Evolutionary conservation across 2,888 invertebrate species (phyloP).

Genomic region (Deroplatys truncata): DNA sequence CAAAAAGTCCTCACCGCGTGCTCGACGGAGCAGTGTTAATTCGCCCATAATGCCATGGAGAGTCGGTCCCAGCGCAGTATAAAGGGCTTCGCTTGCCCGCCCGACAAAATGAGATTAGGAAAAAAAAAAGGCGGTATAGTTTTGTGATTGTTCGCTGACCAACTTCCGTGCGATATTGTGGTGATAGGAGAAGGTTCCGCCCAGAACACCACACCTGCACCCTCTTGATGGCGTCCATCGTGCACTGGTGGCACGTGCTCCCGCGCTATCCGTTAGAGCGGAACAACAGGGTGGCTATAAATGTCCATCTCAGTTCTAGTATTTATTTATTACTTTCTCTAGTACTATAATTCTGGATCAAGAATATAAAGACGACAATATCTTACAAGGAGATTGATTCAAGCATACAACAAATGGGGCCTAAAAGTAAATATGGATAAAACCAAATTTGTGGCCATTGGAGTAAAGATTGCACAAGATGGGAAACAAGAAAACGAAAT

Average conservation of each 20-base stretch:
- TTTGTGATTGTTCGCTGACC: background rate
- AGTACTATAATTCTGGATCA: too few species aligned
- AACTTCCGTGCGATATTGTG: background rate
- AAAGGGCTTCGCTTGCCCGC: background rate
- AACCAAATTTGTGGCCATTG: too few species aligned
- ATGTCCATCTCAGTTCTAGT: background rate
- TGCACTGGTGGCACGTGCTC: background rate
- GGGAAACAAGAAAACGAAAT: too few species aligned
- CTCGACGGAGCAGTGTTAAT: background rate
- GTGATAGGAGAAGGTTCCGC: background rate
- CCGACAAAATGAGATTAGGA: background rate
- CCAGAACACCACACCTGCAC: background rate
- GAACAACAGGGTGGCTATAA: background rate
- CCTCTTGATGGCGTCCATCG: background rate
- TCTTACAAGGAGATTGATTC: too few species aligned
- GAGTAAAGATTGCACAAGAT: too few species aligned
- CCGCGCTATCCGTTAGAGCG: background rate
- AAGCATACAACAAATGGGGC: too few species aligned
- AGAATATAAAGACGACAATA: too few species aligned
- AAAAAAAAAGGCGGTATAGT: background rate
- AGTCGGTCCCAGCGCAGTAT: background rate
- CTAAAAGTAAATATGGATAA: too few species aligned
- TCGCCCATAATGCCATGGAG: background rate
- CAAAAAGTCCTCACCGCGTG: background rate
- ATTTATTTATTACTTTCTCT: too few species aligned